Conservation (phyloP, 1,140 invertebrate genomes). For the Periplaneta americana region DNA sequence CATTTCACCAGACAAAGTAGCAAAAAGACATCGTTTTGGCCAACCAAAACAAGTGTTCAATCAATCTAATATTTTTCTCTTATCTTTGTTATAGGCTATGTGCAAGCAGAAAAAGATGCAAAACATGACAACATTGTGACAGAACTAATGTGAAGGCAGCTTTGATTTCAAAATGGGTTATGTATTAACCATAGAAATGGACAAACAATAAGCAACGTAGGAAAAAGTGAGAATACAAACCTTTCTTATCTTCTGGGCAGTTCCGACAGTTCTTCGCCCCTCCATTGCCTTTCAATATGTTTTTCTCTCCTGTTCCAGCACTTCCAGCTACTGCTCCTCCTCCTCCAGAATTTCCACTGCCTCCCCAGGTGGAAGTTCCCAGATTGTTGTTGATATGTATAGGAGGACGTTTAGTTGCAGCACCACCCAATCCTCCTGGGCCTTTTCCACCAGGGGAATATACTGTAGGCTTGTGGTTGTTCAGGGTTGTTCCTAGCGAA, state of each 20-base stretch:
- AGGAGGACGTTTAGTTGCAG: conserved; percentile 14
- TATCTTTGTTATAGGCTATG: too few relatives aligned
- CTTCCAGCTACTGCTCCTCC: neutral
- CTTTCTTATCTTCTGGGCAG: conserved; percentile 20
- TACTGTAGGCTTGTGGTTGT: conserved; percentile 22
- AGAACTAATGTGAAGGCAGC: too few relatives aligned
- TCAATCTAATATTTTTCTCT: too few relatives aligned
- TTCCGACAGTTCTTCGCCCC: conserved; percentile 16
- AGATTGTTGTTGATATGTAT: conserved; percentile 42
- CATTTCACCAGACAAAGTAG: too few relatives aligned
- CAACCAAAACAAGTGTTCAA: too few relatives aligned
- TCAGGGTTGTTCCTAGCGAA: conserved; percentile 17
- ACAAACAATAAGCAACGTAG: too few relatives aligned
- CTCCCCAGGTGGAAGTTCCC: conserved; percentile 26
- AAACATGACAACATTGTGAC: too few relatives aligned
- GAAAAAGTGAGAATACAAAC: too few relatives aligned
- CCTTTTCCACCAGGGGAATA: neutral
- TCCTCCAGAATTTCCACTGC: neutral
- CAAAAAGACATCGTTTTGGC: too few relatives aligned
- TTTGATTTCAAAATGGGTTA: too few relatives aligned
- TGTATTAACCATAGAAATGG: too few relatives aligned
- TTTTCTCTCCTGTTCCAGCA: conserved; percentile 19
- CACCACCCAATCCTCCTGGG: neutral
- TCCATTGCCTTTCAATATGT: conserved; percentile 20
- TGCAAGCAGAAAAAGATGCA: too few relatives aligned